These are phyloP conservation scores for Epsilonema sp. DNA, from an alignment of 2,888 invertebrate species.

Conservation along the genomic window DNA sequence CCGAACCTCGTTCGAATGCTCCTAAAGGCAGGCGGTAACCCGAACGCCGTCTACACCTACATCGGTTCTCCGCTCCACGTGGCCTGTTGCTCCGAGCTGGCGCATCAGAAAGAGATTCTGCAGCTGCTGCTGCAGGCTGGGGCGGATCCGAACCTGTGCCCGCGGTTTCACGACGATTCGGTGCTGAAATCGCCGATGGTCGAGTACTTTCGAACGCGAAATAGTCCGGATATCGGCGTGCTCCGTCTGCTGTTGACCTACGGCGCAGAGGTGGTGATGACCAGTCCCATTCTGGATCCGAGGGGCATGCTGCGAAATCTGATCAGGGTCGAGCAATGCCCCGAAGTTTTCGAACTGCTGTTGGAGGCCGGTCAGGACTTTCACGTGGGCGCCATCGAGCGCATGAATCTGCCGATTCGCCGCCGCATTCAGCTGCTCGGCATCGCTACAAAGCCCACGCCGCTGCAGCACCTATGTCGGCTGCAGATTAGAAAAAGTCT, in stretches of 20 bases:
- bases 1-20: constrained; percentile 22
- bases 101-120: constrained; percentile 18
- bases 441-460: not conserved
- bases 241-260: constrained; percentile 5
- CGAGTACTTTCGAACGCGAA: constrained; percentile 7
- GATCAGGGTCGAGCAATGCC: not conserved
- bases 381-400: constrained; percentile 1
- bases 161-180: constrained; percentile 4
- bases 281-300: not conserved
- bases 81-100: constrained; percentile 27
- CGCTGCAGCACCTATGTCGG: not conserved
- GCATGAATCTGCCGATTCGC: not conserved
- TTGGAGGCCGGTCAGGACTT: constrained; percentile 6
- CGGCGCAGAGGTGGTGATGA: constrained; percentile 6
- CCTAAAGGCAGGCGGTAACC: constrained; percentile 34
- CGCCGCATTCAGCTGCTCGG: constrained; percentile 1
- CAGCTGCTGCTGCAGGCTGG: constrained; percentile 14
- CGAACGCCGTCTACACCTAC: constrained; percentile 32
- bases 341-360: constrained; percentile 1
- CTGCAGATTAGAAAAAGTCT: not conserved
- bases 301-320: constrained; percentile 4
- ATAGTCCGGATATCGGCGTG: not conserved
- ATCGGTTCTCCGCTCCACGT: constrained; percentile 32
- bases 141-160: constrained; percentile 18
- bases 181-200: constrained; percentile 8